These are phyloP conservation scores for Colletes gigas DNA, from an alignment of 1,140 invertebrate species.

Conservation along the genomic window DNA sequence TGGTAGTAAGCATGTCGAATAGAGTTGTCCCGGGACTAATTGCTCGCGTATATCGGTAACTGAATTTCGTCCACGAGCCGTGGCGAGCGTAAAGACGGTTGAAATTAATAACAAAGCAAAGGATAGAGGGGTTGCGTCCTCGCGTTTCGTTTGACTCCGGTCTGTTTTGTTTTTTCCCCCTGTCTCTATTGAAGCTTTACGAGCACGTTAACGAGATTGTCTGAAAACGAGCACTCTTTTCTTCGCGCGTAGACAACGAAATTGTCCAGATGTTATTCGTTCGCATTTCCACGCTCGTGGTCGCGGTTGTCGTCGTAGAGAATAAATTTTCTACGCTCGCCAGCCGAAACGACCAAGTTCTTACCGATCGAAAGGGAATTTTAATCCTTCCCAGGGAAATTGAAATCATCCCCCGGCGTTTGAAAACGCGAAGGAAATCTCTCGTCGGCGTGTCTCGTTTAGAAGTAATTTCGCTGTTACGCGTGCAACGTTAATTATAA, in stretches of 20 bases:
- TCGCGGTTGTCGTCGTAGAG: too few relatives aligned
- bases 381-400: neutral
- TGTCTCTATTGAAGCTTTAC: too few relatives aligned
- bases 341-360: too few relatives aligned
- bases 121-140: neutral
- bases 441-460: neutral
- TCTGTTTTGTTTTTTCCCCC: neutral
- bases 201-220: too few relatives aligned
- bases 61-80: neutral
- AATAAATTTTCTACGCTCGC: too few relatives aligned
- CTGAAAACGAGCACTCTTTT: too few relatives aligned
- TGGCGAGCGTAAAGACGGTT: neutral
- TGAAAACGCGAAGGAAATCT: too few relatives aligned
- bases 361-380: neutral
- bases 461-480: neutral
- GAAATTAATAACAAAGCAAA: slow-evolving; percentile 37
- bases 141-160: neutral
- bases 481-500: slow-evolving; percentile 39
- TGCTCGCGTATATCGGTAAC: neutral
- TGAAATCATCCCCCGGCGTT: neutral
- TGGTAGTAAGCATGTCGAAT: too few relatives aligned
- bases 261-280: too few relatives aligned
- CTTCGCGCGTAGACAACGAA: too few relatives aligned
- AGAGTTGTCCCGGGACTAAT: too few relatives aligned
- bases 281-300: too few relatives aligned